phyloP scores from a whole-genome alignment of 2,113 vertebrate species.

The Aplodontia rufa region DNA sequence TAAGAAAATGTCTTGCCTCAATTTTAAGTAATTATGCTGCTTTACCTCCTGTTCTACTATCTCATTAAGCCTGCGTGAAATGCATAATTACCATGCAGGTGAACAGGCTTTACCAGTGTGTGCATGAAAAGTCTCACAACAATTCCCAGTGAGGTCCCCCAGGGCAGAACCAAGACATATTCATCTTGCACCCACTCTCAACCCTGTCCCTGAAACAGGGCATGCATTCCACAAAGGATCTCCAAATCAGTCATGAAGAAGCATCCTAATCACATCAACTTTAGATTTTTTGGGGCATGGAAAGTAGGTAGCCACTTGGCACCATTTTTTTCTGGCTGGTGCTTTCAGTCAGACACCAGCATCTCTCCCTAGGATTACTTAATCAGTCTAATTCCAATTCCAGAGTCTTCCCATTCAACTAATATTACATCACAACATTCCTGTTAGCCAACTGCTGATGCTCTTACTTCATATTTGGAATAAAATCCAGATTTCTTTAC shows the following conservation, averaged over 20 bases:
- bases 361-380: not conserved
- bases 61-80: constrained; percentile 47
- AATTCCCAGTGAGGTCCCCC: not conserved
- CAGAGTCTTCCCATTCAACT: not conserved
- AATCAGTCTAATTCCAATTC: no score
- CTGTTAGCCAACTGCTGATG: not conserved
- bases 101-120: not conserved
- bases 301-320: not conserved
- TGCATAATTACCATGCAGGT: not conserved
- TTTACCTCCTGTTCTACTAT: not conserved
- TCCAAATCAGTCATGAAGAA: not conserved
- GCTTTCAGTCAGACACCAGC: not conserved
- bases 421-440: not conserved
- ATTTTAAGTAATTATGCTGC: constrained; percentile 39
- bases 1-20: constrained; percentile 28
- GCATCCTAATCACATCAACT: not conserved
- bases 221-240: not conserved
- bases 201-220: accelerated
- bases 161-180: not conserved
- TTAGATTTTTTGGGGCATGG: not conserved
- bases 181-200: not conserved
- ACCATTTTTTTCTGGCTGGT: not conserved
- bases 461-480: not conserved
- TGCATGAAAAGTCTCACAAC: not conserved
- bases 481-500: not conserved